Evolutionary conservation across 2,113 vertebrate species (phyloP).

Genomic region (Paralichthys olivaceus): DNA sequence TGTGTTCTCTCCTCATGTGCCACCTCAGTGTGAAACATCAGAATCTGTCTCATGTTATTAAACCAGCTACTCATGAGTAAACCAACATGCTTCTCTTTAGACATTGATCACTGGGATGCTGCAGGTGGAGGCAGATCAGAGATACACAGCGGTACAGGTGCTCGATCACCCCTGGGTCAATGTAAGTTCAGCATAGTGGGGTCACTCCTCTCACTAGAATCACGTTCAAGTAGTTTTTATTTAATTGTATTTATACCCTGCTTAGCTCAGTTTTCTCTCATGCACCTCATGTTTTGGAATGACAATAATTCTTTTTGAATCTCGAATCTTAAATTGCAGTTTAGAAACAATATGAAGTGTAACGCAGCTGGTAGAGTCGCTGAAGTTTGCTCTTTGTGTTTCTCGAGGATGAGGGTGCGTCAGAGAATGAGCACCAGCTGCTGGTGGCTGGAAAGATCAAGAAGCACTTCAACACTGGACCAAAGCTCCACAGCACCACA

Average conservation of each 20-base stretch:
- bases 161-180: conserved; percentile 97
- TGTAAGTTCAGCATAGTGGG: conserved; percentile 83
- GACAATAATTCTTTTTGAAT: no score
- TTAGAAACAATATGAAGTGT: not conserved
- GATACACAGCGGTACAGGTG: conserved; percentile 92
- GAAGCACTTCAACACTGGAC: conserved; percentile 95
- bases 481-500: conserved; percentile 89
- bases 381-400: conserved; percentile 26
- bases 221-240: not conserved
- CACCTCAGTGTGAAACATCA: no score
- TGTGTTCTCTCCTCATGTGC: not conserved
- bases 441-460: conserved; percentile 96
- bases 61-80: not conserved
- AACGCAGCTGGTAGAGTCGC: not conserved
- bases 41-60: conserved; percentile 1
- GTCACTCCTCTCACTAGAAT: not conserved
- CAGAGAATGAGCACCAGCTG: conserved; percentile 92
- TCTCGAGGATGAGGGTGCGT: conserved; percentile 89
- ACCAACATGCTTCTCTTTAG: conserved; percentile 71
- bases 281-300: no score
- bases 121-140: conserved; percentile 90
- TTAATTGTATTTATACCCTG: no score
- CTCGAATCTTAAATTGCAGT: no score
- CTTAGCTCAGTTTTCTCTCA: no score
- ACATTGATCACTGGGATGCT: conserved; percentile 95